phyloP scores from a whole-genome alignment of 2,888 invertebrate genomes.

The Noctua fimbriata region DNA sequence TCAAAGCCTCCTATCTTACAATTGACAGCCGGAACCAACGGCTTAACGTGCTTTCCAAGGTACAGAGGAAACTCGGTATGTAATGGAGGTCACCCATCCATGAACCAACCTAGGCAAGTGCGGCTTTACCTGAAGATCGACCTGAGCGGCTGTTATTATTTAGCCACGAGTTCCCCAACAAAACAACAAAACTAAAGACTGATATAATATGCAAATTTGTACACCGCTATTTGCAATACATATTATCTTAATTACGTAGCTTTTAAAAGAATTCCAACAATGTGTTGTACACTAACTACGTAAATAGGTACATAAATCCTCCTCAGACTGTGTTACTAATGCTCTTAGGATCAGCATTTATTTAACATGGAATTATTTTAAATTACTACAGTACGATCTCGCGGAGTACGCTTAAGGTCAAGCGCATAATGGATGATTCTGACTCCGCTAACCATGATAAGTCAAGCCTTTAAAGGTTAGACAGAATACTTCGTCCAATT shows the following conservation, averaged over 20 bases:
- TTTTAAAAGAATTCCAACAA: constrained; percentile 34
- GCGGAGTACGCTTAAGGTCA: constrained; percentile 50
- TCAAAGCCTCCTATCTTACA: no score
- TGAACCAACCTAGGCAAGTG: no score
- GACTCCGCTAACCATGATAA: constrained; percentile 37
- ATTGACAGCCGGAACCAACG: no score
- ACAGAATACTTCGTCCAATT: constrained; percentile 53
- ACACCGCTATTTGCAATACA: constrained; percentile 7
- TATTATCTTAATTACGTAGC: constrained; percentile 17
- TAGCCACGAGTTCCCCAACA: no score
- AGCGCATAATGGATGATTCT: constrained; percentile 36
- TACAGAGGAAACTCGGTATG: no score
- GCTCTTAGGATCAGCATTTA: constrained; percentile 33
- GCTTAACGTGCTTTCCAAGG: no score
- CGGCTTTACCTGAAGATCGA: no score
- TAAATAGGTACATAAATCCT: constrained; percentile 25
- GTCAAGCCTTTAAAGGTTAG: constrained; percentile 53
- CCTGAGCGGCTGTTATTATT: no score
- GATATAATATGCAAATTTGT: neutral
- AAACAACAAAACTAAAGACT: neutral
- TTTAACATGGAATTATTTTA: constrained; percentile 53
- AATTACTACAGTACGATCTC: constrained; percentile 45
- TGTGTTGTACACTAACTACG: constrained; percentile 12
- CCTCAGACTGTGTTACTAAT: constrained; percentile 39
- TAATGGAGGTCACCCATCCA: no score